Evolutionary conservation across 2,888 invertebrate genomes (phyloP).

Genomic region (Enchytraeus crypticus): DNA sequence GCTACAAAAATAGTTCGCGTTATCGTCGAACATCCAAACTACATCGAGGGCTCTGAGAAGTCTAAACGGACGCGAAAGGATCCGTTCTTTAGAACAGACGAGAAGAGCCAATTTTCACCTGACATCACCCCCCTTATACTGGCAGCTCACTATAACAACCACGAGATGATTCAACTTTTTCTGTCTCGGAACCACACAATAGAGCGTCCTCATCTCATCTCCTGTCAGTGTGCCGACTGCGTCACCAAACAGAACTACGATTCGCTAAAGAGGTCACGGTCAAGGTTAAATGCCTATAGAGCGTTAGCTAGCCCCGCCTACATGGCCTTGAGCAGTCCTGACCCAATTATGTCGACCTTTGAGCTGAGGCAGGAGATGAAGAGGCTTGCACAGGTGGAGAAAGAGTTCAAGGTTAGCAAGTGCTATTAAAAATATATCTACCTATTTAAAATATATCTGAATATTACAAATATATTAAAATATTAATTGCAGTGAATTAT

Average conservation of each 20-base stretch:
- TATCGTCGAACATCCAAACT: constrained; percentile 53
- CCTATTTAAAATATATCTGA: not conserved
- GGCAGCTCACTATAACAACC: constrained; percentile 64
- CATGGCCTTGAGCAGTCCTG: no score
- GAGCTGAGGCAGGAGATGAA: constrained; percentile 57
- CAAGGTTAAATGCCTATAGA: constrained; percentile 58
- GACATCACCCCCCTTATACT: constrained; percentile 64
- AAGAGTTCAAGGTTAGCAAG: constrained; percentile 45
- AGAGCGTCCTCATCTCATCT: constrained; percentile 56
- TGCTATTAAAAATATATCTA: not conserved
- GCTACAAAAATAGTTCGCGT: constrained; percentile 55
- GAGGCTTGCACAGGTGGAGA: no score
- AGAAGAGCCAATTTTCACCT: constrained; percentile 57
- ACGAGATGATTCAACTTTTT: constrained; percentile 61
- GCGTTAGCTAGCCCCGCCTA: no score
- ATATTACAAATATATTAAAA: not conserved
- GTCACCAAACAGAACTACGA: no score
- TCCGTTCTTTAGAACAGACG: constrained; percentile 48
- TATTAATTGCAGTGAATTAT: not conserved
- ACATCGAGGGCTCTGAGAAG: constrained; percentile 47
- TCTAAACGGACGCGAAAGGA: constrained; percentile 39
- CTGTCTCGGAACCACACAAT: constrained; percentile 60
- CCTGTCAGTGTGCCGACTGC: constrained; percentile 48
- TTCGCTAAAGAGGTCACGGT: constrained; percentile 51
- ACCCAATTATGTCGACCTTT: constrained; percentile 63